These are phyloP conservation scores for Stenodera caucasica DNA, from an alignment of 2,888 invertebrate species.

Conservation along the genomic window DNA sequence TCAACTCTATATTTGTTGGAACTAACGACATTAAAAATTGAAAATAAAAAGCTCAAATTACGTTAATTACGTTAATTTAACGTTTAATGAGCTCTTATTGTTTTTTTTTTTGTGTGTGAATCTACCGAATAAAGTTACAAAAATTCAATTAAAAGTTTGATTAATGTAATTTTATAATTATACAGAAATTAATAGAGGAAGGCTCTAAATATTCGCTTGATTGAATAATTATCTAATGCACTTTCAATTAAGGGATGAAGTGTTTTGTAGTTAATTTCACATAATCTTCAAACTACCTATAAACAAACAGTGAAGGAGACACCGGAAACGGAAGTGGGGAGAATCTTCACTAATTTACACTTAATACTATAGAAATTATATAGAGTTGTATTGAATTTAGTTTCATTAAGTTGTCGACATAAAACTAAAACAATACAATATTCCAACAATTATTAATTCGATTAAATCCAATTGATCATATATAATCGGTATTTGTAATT, in stretches of 20 bases:
- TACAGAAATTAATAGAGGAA: too few relatives aligned
- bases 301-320: background rate
- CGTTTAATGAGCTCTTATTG: background rate
- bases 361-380: background rate
- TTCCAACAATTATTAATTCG: too few relatives aligned
- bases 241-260: background rate
- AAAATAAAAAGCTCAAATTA: background rate
- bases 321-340: background rate
- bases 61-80: background rate
- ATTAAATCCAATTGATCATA: background rate
- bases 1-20: background rate
- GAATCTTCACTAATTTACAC: slow-evolving; percentile 1
- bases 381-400: background rate
- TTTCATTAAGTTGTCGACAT: too few relatives aligned
- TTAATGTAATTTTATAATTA: too few relatives aligned
- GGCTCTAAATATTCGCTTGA: background rate
- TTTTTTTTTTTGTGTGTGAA: too few relatives aligned
- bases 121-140: slow-evolving; percentile 10
- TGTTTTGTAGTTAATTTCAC: slow-evolving; percentile 1
- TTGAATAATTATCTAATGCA: slow-evolving; percentile 9
- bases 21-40: background rate
- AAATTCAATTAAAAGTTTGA: slow-evolving; percentile 9
- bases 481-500: background rate
- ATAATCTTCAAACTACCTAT: background rate
- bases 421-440: too few relatives aligned